These are phyloP conservation scores for Osmerus eperlanus DNA, from an alignment of 2,113 vertebrate species.

Conservation along the genomic window DNA sequence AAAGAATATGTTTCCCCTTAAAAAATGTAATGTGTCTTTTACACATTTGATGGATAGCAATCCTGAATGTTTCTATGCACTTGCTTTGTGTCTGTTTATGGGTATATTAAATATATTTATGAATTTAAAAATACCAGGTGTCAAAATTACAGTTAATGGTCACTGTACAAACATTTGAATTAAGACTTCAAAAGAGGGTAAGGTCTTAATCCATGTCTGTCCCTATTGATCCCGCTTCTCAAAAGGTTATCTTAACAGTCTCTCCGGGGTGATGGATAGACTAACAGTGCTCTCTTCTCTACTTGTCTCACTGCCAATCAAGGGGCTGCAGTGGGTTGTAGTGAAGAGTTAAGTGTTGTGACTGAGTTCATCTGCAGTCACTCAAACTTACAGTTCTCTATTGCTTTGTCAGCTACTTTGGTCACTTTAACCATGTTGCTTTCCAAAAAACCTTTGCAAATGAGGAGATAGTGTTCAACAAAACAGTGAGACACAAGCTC, in stretches of 20 bases:
- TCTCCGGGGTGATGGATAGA: conserved; percentile 52
- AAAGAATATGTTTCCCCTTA: conserved; percentile 5
- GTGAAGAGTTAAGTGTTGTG: conserved; percentile 31
- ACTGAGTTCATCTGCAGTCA: conserved; percentile 45
- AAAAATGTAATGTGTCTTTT: conserved; percentile 11
- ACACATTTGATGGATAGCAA: conserved; percentile 14
- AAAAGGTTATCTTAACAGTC: conserved; percentile 34
- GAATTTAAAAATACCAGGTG: not conserved
- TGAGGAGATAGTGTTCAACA: too few species aligned
- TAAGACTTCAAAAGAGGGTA: conserved; percentile 38
- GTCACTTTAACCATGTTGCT: conserved; percentile 1
- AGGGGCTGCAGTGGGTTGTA: conserved; percentile 53
- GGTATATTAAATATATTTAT: not conserved
- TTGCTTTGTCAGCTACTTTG: conserved; percentile 49
- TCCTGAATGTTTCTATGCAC: not conserved
- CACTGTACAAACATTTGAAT: conserved; percentile 27
- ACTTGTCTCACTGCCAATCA: conserved; percentile 50
- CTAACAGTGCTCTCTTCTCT: conserved; percentile 35
- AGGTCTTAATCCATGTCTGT: conserved; percentile 38
- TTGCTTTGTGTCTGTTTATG: conserved; percentile 10
- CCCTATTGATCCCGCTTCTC: conserved; percentile 31
- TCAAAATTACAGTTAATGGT: not conserved
- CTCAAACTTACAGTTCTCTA: conserved; percentile 22
- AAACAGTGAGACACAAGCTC: too few species aligned
- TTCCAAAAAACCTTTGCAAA: conserved; percentile 4